Conservation (phyloP, 2,888 invertebrate genomes). For the Aspidiotus rigidus region DNA sequence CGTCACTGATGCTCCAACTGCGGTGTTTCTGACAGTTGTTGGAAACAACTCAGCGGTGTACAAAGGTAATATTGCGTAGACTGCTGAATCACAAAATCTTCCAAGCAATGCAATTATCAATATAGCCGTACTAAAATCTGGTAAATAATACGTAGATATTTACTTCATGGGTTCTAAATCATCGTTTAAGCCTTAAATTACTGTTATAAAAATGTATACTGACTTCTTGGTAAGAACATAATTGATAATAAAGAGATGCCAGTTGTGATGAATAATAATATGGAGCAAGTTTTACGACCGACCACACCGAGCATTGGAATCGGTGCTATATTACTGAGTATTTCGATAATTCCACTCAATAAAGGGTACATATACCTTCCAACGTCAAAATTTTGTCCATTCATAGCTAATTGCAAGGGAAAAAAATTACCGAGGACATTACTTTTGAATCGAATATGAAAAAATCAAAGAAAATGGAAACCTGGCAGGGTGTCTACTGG, state of each 20-base stretch:
- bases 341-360: slow-evolving; percentile 48
- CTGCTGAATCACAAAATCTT: slow-evolving; percentile 50
- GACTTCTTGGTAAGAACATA: slow-evolving; percentile 39
- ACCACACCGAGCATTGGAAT: slow-evolving; percentile 46
- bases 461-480: too few relatives aligned
- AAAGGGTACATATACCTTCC: slow-evolving; percentile 48
- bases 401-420: slow-evolving; percentile 44
- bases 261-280: slow-evolving; percentile 45
- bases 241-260: slow-evolving; percentile 47
- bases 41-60: slow-evolving; percentile 55
- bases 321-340: slow-evolving; percentile 49
- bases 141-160: neutral
- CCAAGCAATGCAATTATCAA: slow-evolving; percentile 47
- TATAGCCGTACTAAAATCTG: slow-evolving; percentile 25
- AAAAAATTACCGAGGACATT: too few relatives aligned
- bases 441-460: too few relatives aligned
- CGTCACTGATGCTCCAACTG: slow-evolving; percentile 50
- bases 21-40: slow-evolving; percentile 50
- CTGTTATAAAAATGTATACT: neutral
- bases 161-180: neutral
- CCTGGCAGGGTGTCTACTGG: too few relatives aligned
- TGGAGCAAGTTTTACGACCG: slow-evolving; percentile 46
- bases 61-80: slow-evolving; percentile 51
- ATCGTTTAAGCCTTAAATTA: neutral
- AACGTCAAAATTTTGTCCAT: slow-evolving; percentile 48